A percentile compares a stretch with the other conserved stretches of the same genome.
Evolutionary conservation across 1,140 invertebrate genomes (phyloP).

Genomic region (Drosophila nigromelanica): DNA sequence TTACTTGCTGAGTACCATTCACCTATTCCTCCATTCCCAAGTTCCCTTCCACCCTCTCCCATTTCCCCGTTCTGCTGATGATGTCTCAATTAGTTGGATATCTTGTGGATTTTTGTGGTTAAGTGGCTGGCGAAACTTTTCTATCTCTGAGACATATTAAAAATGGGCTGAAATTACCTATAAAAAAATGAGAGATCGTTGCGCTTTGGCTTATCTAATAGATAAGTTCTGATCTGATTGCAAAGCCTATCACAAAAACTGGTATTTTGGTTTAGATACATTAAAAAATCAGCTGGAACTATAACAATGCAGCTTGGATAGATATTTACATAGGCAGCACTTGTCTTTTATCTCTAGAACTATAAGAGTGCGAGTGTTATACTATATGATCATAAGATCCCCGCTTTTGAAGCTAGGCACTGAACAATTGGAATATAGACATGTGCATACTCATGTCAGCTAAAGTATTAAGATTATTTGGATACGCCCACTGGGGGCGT

Average conservation of each 20-base stretch:
- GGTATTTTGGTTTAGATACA: too few relatives aligned
- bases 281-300: too few relatives aligned
- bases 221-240: constrained; percentile 8
- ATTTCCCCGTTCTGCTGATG: constrained; percentile 34
- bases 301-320: too few relatives aligned
- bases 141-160: neutral
- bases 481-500: too few relatives aligned
- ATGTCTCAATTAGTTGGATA: constrained; percentile 74
- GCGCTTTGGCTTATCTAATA: constrained; percentile 20
- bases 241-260: neutral
- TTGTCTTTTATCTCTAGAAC: too few relatives aligned
- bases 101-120: constrained; percentile 66
- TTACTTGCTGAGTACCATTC: constrained; percentile 38
- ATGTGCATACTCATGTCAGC: too few relatives aligned
- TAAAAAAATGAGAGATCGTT: constrained; percentile 7
- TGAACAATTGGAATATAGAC: too few relatives aligned
- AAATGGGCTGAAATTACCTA: neutral
- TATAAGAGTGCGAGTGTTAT: too few relatives aligned
- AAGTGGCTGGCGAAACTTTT: neutral
- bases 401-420: too few relatives aligned
- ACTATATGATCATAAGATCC: too few relatives aligned
- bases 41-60: neutral
- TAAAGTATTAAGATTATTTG: too few relatives aligned
- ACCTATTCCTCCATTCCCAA: neutral
- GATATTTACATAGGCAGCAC: too few relatives aligned